These are phyloP conservation scores for Erannis defoliaria DNA, from an alignment of 2,888 invertebrate species.

Conservation along the genomic window DNA sequence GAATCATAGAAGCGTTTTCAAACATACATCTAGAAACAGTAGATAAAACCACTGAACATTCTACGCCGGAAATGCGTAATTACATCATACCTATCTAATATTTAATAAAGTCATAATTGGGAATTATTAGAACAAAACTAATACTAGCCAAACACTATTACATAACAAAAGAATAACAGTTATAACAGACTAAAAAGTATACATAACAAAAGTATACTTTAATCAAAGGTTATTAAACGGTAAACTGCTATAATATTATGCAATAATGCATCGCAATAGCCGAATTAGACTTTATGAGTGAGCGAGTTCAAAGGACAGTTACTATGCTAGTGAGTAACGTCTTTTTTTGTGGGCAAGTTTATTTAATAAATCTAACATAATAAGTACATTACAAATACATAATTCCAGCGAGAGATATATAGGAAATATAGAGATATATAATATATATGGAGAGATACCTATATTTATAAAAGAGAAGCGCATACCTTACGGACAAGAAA, in stretches of 20 bases:
- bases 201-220: slow-evolving; percentile 5
- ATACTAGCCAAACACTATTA: slow-evolving; percentile 16
- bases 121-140: slow-evolving; percentile 17
- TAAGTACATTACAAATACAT: too few relatives aligned
- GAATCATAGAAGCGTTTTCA: too few relatives aligned
- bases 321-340: neutral
- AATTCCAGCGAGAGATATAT: too few relatives aligned
- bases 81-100: neutral
- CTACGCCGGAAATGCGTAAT: neutral
- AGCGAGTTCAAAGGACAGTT: slow-evolving; percentile 7
- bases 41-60: neutral
- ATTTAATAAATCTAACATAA: too few relatives aligned
- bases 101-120: slow-evolving; percentile 7
- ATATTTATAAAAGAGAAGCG: too few relatives aligned
- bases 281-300: slow-evolving; percentile 3
- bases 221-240: slow-evolving; percentile 23
- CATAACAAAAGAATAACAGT: slow-evolving; percentile 15
- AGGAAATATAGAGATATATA: too few relatives aligned
- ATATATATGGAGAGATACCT: too few relatives aligned
- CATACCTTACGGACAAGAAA: too few relatives aligned
- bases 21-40: too few relatives aligned
- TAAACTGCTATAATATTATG: slow-evolving; percentile 14
- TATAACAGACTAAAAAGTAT: neutral
- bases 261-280: slow-evolving; percentile 12
- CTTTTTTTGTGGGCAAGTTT: too few relatives aligned